These are phyloP conservation scores for Drosophila robusta DNA, from an alignment of 2,888 invertebrate species.

Conservation along the genomic window DNA sequence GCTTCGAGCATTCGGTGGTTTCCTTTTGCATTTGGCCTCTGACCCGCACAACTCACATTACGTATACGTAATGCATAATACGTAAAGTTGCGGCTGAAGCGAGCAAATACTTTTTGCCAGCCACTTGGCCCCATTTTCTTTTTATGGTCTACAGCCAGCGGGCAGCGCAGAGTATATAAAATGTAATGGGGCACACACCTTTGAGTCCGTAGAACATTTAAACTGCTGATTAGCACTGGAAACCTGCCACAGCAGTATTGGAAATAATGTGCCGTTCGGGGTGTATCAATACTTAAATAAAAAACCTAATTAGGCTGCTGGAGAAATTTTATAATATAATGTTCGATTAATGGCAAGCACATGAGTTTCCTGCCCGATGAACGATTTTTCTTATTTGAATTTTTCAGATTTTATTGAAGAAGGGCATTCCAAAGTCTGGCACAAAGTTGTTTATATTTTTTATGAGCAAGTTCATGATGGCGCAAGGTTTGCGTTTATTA, in stretches of 20 bases:
- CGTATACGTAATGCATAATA: conserved; percentile 41
- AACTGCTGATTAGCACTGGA: conserved; percentile 47
- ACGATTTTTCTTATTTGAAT: neutral
- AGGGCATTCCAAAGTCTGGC: conserved; percentile 34
- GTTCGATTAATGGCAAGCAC: conserved; percentile 30
- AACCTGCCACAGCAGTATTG: conserved; percentile 27
- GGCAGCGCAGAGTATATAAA: conserved; percentile 44
- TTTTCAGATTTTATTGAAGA: neutral
- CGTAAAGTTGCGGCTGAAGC: conserved; percentile 44
- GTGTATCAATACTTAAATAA: conserved; percentile 20
- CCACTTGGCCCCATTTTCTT: conserved; percentile 62
- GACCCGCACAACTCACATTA: conserved; percentile 47
- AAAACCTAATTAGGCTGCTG: conserved; percentile 26
- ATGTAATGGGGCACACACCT: conserved; percentile 43
- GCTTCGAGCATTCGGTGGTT: conserved; percentile 57
- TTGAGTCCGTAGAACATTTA: conserved; percentile 43
- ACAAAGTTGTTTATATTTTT: conserved; percentile 40
- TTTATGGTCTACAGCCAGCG: conserved; percentile 46
- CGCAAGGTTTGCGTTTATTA: conserved; percentile 73
- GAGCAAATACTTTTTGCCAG: conserved; percentile 53
- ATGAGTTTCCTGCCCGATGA: neutral
- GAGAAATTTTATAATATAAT: conserved; percentile 21
- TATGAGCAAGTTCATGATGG: conserved; percentile 66
- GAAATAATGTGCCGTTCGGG: conserved; percentile 31
- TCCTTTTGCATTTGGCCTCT: conserved; percentile 56